Evolutionary conservation across 2,113 vertebrate genomes (phyloP), one percentile per base, ranked within the genome.

Genomic region (Pungitius pungitius): DNA sequence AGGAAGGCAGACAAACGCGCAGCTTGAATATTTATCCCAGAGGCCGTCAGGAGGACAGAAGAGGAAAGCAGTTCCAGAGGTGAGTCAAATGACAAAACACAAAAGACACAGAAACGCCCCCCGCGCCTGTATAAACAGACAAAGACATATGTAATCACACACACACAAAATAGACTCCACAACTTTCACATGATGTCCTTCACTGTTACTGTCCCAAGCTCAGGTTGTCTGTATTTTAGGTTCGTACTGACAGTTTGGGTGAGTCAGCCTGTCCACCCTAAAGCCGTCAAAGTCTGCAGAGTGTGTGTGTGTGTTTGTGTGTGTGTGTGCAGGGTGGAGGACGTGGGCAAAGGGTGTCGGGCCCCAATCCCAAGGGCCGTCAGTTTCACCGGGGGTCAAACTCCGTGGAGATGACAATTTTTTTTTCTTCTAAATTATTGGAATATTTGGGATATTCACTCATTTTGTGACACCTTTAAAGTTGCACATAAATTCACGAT

Each of bases 11-110:
- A 64, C 13, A 1, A 12, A 30, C 13, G 7, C n/a, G 9, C 5
- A 27, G 49, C 66, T 52, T 45, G 80, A 85, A 84, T 85, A 75
- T 83, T 83, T 84, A 86, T 86, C 60, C 77, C 27, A 76, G 67
- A 69, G 65, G 26, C 65, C n/a, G 71, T 75, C n/a, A 10, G 58
- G 76, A 68, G 65, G 57, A 80, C 12, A 2, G 18, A 47, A 69
- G 18, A 58, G 22, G 64, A 60, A 58, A 49, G 8, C 43, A 58
- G 70, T 70, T 80, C 24, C 40, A 5, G 37, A 45, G n/a, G 27
- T 45, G 7, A 62, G 8, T 24, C 18, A 77, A 60, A 77, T 58
- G 43, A 72, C 70, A 75, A 57, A 73, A 80, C 18, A 61, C 63
- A 30, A 43, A 9, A 64, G 24, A 71, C 18, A 47, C 1, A 8